Percentiles rank a stretch among this genome's conserved stretches.
Evolutionary conservation across 2,888 invertebrate species (phyloP).

Genomic region (Orgyia antiqua): DNA sequence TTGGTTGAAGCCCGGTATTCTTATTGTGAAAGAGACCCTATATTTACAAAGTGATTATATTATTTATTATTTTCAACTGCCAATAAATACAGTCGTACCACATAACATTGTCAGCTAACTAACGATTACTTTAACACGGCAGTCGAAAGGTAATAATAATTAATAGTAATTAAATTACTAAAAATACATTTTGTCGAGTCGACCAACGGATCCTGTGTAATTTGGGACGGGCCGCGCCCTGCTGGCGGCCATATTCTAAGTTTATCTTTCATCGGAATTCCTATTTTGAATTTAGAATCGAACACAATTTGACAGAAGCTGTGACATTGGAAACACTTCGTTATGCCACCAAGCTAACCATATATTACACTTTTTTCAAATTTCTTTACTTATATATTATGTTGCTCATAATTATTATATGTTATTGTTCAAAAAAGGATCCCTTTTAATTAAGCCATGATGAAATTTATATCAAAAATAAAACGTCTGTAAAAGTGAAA

Average conservation of each 20-base stretch:
- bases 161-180: constrained; percentile 38
- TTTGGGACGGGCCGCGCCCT: constrained; percentile 37
- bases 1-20: too few relatives aligned
- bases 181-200: constrained; percentile 32
- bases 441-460: too few relatives aligned
- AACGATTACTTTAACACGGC: constrained; percentile 18
- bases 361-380: too few relatives aligned
- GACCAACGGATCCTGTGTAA: constrained; percentile 58
- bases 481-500: too few relatives aligned
- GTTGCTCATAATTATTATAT: too few relatives aligned
- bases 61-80: too few relatives aligned
- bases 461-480: too few relatives aligned
- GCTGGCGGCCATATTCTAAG: constrained; percentile 44
- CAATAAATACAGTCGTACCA: too few relatives aligned
- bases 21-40: too few relatives aligned
- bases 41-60: too few relatives aligned
- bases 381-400: too few relatives aligned
- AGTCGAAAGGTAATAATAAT: constrained; percentile 17
- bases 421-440: too few relatives aligned
- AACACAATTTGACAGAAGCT: constrained; percentile 11
- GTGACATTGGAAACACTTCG: not conserved
- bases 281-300: constrained; percentile 26
- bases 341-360: not conserved
- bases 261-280: constrained; percentile 38
- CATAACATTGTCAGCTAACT: constrained; percentile 17